Conservation (phyloP, 1,140 invertebrate species). For the Bombus sibiricus region DNA sequence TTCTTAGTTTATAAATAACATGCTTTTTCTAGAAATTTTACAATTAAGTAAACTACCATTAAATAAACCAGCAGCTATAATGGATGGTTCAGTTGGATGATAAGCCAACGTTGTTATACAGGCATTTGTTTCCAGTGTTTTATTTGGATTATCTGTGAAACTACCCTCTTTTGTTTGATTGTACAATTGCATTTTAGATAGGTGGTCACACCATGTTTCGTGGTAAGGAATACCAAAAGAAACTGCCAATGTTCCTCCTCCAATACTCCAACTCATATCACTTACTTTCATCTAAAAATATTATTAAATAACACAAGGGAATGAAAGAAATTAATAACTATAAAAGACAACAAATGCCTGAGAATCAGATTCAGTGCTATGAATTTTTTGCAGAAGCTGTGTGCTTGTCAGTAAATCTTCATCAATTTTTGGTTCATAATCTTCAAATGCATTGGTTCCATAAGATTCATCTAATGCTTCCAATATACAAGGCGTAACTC, state of each 20-base stretch:
- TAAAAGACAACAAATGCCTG: slow-evolving; percentile 61
- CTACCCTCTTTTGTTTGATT: slow-evolving; percentile 75
- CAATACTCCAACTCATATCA: slow-evolving; percentile 78
- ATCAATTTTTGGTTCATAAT: slow-evolving; percentile 70
- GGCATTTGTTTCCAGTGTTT: slow-evolving; percentile 75
- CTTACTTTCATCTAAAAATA: slow-evolving; percentile 78
- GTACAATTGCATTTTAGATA: slow-evolving; percentile 78
- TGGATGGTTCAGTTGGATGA: slow-evolving; percentile 80
- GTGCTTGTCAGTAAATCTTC: slow-evolving; percentile 65
- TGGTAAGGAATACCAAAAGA: slow-evolving; percentile 73
- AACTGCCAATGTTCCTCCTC: slow-evolving; percentile 77
- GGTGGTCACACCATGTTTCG: slow-evolving; percentile 80
- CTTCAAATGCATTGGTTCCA: slow-evolving; percentile 76
- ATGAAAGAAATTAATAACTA: neutral
- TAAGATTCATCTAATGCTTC: slow-evolving; percentile 79
- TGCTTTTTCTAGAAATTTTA: slow-evolving; percentile 2
- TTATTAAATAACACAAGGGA: neutral
- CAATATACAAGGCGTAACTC: slow-evolving; percentile 77
- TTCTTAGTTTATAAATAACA: neutral
- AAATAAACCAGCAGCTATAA: slow-evolving; percentile 79
- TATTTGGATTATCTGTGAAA: slow-evolving; percentile 68
- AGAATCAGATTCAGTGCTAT: slow-evolving; percentile 63
- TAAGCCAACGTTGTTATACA: slow-evolving; percentile 78
- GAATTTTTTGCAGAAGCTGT: slow-evolving; percentile 73
- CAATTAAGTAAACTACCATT: slow-evolving; percentile 71